These are phyloP conservation scores for Platysternon megacephalum DNA, from an alignment of 2,113 vertebrate genomes.

Conservation along the genomic window DNA sequence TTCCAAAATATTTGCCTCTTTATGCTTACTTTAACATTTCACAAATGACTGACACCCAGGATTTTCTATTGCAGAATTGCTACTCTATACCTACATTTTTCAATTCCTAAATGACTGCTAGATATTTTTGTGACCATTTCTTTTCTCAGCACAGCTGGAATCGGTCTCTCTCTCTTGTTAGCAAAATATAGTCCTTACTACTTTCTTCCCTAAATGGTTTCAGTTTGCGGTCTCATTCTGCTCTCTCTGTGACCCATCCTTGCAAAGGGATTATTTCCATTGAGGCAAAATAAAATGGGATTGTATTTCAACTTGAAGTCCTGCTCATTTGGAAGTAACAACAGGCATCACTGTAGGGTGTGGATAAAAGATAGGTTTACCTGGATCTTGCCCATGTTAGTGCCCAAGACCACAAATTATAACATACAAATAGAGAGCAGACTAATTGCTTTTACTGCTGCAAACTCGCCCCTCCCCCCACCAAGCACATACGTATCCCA, in stretches of 20 bases:
- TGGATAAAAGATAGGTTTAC: neutral
- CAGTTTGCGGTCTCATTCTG: neutral
- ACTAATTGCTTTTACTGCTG: neutral
- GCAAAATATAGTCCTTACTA: neutral
- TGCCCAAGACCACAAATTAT: neutral
- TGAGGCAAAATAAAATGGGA: slow-evolving; percentile 16
- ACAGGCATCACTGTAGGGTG: neutral
- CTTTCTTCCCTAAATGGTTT: neutral
- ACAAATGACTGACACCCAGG: neutral
- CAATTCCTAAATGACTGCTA: neutral
- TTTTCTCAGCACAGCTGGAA: neutral
- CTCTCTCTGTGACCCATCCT: neutral
- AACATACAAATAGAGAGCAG: neutral
- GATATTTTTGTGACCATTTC: neutral
- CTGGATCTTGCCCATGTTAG: neutral
- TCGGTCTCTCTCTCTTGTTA: neutral
- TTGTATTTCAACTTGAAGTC: slow-evolving; percentile 37
- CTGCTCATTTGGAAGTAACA: slow-evolving; percentile 34
- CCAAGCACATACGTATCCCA: neutral
- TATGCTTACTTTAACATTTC: neutral
- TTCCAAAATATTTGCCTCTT: neutral
- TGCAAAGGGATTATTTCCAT: neutral
- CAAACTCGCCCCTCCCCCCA: neutral
- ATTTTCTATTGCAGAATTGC: neutral
- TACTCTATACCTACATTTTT: neutral